These are phyloP conservation scores for Callospermophilus lateralis DNA, from an alignment of 2,113 vertebrate species.

Conservation along the genomic window DNA sequence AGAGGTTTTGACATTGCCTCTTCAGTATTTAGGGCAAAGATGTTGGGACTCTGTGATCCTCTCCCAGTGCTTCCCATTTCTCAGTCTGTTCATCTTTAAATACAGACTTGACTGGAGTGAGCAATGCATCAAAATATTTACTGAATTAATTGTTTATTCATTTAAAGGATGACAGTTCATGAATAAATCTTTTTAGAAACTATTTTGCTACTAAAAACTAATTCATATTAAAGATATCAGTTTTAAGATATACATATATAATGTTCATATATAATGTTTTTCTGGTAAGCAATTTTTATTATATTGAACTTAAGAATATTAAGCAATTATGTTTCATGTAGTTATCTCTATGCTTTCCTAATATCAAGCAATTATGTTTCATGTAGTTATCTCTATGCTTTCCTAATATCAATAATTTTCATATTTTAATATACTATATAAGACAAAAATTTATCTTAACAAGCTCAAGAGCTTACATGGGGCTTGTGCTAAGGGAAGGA, in stretches of 20 bases:
- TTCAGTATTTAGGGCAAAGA: slow-evolving; percentile 16
- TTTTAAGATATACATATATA: neutral
- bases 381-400: neutral
- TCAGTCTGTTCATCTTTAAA: slow-evolving; percentile 32
- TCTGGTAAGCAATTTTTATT: neutral
- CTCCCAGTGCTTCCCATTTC: neutral
- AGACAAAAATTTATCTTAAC: neutral
- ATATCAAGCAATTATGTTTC: slow-evolving; percentile 25
- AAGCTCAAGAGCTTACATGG: neutral
- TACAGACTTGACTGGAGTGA: neutral
- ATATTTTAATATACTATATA: slow-evolving; percentile 10
- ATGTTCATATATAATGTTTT: neutral
- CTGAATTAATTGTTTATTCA: slow-evolving; percentile 51
- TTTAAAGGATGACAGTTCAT: slow-evolving; percentile 46
- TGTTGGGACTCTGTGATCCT: neutral
- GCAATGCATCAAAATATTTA: slow-evolving; percentile 64
- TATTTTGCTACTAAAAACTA: slow-evolving; percentile 11
- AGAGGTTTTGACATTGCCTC: neutral
- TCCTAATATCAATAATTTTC: neutral
- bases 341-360: neutral
- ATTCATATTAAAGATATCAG: neutral
- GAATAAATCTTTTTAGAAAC: slow-evolving; percentile 60
- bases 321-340: slow-evolving; percentile 27
- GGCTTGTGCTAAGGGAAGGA: neutral
- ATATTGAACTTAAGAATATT: neutral